Conservation (phyloP, 1,140 invertebrate species). For the Brachionus koreanus region DNA sequence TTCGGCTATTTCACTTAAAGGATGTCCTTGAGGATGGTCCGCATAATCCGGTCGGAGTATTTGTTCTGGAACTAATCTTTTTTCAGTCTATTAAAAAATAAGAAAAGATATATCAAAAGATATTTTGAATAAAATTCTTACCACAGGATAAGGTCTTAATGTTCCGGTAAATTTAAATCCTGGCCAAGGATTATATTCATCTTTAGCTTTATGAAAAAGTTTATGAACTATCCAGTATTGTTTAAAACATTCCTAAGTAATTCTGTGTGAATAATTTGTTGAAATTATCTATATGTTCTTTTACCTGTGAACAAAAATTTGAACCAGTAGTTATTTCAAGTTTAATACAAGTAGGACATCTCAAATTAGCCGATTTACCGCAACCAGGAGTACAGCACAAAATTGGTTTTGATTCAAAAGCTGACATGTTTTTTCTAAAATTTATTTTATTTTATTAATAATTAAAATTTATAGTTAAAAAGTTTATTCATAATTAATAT, state of each 20-base stretch:
- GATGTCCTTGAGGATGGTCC: slow-evolving; percentile 69
- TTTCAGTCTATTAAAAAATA: slow-evolving; percentile 63
- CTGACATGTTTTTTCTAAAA: background rate
- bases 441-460: background rate
- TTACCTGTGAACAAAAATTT: slow-evolving; percentile 41
- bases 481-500: background rate
- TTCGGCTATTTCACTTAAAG: slow-evolving; percentile 73
- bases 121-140: slow-evolving; percentile 49
- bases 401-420: background rate
- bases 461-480: background rate
- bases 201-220: slow-evolving; percentile 6
- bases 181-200: slow-evolving; percentile 77
- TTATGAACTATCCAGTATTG: slow-evolving; percentile 41
- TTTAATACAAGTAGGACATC: slow-evolving; percentile 44
- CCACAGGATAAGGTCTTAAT: slow-evolving; percentile 71
- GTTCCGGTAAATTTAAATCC: slow-evolving; percentile 76
- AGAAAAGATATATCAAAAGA: background rate
- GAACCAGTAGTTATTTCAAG: slow-evolving; percentile 10
- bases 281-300: background rate
- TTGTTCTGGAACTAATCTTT: slow-evolving; percentile 71
- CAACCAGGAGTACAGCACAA: background rate
- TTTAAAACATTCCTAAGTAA: slow-evolving; percentile 41
- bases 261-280: background rate
- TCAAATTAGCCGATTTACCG: background rate
- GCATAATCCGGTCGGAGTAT: slow-evolving; percentile 93